phyloP scores from a whole-genome alignment of 2,888 invertebrate genomes.

The Cremastinae sp. region DNA sequence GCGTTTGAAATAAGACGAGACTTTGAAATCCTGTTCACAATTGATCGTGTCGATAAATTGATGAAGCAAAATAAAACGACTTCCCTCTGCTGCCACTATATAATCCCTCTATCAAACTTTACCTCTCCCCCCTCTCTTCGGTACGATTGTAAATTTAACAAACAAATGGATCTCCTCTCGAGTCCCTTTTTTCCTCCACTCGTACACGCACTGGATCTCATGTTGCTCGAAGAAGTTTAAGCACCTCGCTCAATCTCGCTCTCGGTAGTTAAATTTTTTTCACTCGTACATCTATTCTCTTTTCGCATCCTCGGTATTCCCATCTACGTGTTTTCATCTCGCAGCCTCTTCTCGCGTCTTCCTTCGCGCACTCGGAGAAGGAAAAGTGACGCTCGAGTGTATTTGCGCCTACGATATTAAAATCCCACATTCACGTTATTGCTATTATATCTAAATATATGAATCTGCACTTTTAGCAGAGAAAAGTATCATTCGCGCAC shows the following conservation, averaged over 20 bases:
- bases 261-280: constrained; percentile 23
- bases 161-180: constrained; percentile 45
- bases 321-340: constrained; percentile 37
- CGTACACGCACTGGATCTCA: constrained; percentile 13
- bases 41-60: constrained; percentile 35
- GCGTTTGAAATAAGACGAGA: neutral
- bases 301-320: constrained; percentile 31
- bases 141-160: constrained; percentile 33
- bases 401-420: constrained; percentile 51
- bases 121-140: neutral
- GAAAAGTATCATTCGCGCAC: neutral
- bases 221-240: constrained; percentile 27
- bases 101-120: neutral
- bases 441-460: constrained; percentile 14
- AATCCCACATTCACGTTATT: constrained; percentile 39
- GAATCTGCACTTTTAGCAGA: neutral
- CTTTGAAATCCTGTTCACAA: neutral
- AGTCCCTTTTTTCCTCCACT: constrained; percentile 1
- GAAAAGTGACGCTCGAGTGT: constrained; percentile 33
- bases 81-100: constrained; percentile 7
- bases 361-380: constrained; percentile 8
- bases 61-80: neutral
- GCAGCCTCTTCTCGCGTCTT: neutral
- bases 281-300: constrained; percentile 20
- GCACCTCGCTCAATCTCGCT: constrained; percentile 48